Base-by-base conservation (phyloP, 2,797 vertebrate species). In the Staurois parvus region DNA sequence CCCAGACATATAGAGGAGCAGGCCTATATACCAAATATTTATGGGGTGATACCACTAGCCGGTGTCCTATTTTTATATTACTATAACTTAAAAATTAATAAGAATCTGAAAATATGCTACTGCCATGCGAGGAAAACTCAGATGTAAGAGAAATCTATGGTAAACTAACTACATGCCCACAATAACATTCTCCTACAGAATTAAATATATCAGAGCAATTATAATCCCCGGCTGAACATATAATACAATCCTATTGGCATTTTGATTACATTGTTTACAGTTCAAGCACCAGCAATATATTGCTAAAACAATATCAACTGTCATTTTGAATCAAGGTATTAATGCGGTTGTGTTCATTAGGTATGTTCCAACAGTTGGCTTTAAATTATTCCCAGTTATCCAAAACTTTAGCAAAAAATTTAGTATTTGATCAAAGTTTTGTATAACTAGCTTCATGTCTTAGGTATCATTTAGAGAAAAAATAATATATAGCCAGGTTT, bases 341-440 rank as follows among this genome's bases (percentile, higher is more conserved):
- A 42, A 30, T 4, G 21, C 11, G 8, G 26, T 17, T 28, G 66
- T 69, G 12, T 69, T 66, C 66, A 69, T 52, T 79, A 11, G 17
- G 68, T 69, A 52, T 69, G 15, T 68, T 52, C 66, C 68, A 66
- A 69, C 66, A 52, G 19, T 52, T 48, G 28, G 8, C 40, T 21
- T 59, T 77, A 40, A 66, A 28, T 28, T 30, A 40, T 77, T 21
- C 2, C n/a, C 5, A 40, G 48, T 77, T 77, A 66, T 68, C 24
- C 69, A 40, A 15, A 69, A 29, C n/a, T 21, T 34, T 79, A 48
- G 69, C 34, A 67, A n/a, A 79, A 69, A 37, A 59, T 68, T n/a
- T 72, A 72, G 72, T 81, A 66, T 79, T 79, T 79, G 68, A 81
- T 37, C 68, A 72, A 81, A 24, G 40, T 81, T 56, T 40, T 26